Base-by-base conservation (phyloP, 64 coral and sea anemone species). In the Acropora tenuis region DNA sequence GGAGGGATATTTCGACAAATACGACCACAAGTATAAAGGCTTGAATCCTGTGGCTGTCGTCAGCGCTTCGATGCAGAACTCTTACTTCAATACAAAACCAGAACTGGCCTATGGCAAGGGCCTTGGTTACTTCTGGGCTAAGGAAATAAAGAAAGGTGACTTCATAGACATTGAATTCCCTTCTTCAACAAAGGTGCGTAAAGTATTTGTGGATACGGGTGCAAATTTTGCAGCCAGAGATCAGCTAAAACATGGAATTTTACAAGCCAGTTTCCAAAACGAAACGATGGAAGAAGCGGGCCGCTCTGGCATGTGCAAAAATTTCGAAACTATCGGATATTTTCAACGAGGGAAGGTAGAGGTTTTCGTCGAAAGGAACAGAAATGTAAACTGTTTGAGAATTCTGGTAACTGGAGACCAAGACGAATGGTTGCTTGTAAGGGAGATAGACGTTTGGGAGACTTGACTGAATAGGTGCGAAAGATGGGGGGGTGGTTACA, bases 151-250 rank as follows among this genome's bases (percentile, higher is more conserved):
- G 46, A 7, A 69, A 80, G 43, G 42, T 48, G 88, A 90, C 77
- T 80, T 41, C 49, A 72, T 90, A n/a, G 13, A 41, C 2, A 59
- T 90, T 5, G 9, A 16, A 30, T 90, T 90, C n/a, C n/a, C 44
- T 74, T 49, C 59, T 8, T n/a, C 78, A 3, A 17, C 66, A 12
- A 3, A 11, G 19, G 40, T 80, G 15, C 61, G 53, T 15, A 67
- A 90, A 78, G 76, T 90, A 0, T 53, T 90, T 47, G 76, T 90
- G 0, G 88, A 80, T 30, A 68, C 88, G 40, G 88, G 88, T 19
- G 49, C 60, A 4, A 12, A 44, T 41, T 4, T 15, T 43, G 88
- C 88, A 10, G 59, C 78, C 7, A 48, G 73, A 4, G 88, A 90
- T 60, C n/a, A 49, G 30, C 78, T 90, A 20, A 45, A 48, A 17